Percentiles rank a stretch among this genome's conserved stretches.
Evolutionary conservation across 1,140 invertebrate species (phyloP).

Genomic region (Anastrepha obliqua): DNA sequence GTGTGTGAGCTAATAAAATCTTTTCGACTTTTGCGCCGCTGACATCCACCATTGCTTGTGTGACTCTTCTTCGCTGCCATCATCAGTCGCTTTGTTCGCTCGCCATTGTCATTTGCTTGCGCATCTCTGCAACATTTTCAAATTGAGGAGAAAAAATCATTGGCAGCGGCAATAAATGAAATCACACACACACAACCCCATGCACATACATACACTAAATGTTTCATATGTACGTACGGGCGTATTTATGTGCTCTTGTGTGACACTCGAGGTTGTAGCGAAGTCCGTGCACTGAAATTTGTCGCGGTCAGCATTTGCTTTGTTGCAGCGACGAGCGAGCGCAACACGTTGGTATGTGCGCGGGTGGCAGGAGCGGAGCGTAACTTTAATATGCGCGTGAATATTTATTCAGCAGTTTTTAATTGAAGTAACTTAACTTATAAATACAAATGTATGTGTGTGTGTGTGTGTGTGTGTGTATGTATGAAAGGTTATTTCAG

Average conservation of each 20-base stretch:
- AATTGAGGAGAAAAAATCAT: slow-evolving; percentile 18
- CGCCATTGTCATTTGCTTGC: slow-evolving; percentile 43
- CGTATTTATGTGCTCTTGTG: not conserved
- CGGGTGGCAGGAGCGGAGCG: not conserved
- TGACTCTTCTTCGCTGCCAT: not conserved
- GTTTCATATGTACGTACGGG: not conserved
- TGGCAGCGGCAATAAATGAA: slow-evolving; percentile 36
- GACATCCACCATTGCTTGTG: slow-evolving; percentile 38
- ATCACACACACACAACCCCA: not conserved
- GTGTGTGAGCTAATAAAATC: slow-evolving; percentile 38
- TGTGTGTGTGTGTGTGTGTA: no score
- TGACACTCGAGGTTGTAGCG: not conserved
- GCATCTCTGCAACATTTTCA: slow-evolving; percentile 33
- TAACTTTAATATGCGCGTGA: not conserved
- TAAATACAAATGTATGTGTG: not conserved
- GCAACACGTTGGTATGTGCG: not conserved
- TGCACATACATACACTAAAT: not conserved
- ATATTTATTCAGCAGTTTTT: not conserved
- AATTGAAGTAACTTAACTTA: not conserved
- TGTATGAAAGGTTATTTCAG: no score
- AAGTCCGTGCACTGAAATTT: not conserved
- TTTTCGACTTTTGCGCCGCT: not conserved
- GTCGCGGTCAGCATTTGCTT: slow-evolving; percentile 43
- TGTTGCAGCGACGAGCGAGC: slow-evolving; percentile 2
- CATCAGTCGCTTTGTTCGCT: slow-evolving; percentile 26